Conservation (phyloP, 2,797 vertebrate genomes). For the Leucoraja ocellata region DNA sequence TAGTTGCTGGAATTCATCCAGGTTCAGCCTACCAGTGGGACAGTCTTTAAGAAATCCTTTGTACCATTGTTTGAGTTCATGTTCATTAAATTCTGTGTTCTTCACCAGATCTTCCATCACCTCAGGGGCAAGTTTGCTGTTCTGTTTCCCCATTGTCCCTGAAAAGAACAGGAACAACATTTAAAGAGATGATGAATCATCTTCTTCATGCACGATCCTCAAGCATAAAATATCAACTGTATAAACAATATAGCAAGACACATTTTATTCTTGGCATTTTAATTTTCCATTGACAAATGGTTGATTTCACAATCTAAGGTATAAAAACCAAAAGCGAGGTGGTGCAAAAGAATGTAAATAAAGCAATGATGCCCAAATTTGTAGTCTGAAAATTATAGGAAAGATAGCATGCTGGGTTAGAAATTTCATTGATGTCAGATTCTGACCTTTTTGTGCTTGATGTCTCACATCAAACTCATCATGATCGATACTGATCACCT, state of each 20-base stretch:
- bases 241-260: not conserved
- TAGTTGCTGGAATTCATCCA: conserved; percentile 97
- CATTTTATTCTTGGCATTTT: not conserved
- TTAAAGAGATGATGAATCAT: not conserved
- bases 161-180: conserved; percentile 41
- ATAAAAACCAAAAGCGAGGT: not conserved
- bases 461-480: not conserved
- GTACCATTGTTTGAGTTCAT: conserved; percentile 99
- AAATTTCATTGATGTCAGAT: not conserved
- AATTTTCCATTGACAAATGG: not conserved
- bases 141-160: conserved; percentile 98
- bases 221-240: not conserved
- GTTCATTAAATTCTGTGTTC: conserved; percentile 98
- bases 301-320: not conserved
- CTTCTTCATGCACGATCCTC: not conserved
- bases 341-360: not conserved
- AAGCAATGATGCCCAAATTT: not conserved
- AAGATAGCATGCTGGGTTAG: not conserved
- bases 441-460: not conserved
- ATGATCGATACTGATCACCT: not conserved
- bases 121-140: conserved; percentile 98
- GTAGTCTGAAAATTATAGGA: not conserved
- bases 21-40: conserved; percentile 88
- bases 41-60: conserved; percentile 99
- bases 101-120: conserved; percentile 99